Conservation (phyloP, 2,888 invertebrate species). For the Ophion ventricosus region DNA sequence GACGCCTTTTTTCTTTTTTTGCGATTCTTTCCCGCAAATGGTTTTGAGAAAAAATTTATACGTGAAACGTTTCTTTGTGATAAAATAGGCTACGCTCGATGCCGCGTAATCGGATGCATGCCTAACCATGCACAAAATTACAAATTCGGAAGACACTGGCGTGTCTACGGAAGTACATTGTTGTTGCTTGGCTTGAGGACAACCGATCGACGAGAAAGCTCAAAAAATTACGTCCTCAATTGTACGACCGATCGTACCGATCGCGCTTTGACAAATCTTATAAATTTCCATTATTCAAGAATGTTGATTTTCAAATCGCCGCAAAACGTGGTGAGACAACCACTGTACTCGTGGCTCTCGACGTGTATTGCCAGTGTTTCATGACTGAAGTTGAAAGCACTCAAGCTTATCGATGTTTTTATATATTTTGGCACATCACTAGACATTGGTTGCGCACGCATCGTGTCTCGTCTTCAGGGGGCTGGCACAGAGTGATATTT, state of each 20-base stretch:
- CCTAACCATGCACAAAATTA: slow-evolving; percentile 30
- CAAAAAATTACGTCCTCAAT: neutral
- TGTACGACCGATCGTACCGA: neutral
- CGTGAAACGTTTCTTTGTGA: neutral
- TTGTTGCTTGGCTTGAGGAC: too few relatives aligned
- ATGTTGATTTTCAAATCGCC: neutral
- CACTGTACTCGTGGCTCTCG: neutral
- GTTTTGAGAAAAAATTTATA: neutral
- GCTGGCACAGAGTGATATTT: too few relatives aligned
- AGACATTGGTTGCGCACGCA: neutral
- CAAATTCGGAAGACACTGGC: neutral
- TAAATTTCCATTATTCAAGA: neutral
- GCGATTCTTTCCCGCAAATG: neutral
- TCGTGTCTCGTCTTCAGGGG: too few relatives aligned
- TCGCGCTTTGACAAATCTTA: neutral
- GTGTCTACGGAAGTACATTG: too few relatives aligned
- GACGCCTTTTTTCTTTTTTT: slow-evolving; percentile 1
- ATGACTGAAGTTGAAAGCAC: neutral
- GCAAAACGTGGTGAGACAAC: neutral
- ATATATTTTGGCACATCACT: neutral
- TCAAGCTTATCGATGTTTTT: neutral
- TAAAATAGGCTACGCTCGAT: neutral
- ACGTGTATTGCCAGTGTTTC: neutral
- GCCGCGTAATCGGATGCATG: slow-evolving; percentile 27
- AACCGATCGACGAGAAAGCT: neutral